Evolutionary conservation across 1,140 invertebrate genomes (phyloP), one percentile per base, ranked within the genome.

Genomic region (Temnothorax curvispinosus): DNA sequence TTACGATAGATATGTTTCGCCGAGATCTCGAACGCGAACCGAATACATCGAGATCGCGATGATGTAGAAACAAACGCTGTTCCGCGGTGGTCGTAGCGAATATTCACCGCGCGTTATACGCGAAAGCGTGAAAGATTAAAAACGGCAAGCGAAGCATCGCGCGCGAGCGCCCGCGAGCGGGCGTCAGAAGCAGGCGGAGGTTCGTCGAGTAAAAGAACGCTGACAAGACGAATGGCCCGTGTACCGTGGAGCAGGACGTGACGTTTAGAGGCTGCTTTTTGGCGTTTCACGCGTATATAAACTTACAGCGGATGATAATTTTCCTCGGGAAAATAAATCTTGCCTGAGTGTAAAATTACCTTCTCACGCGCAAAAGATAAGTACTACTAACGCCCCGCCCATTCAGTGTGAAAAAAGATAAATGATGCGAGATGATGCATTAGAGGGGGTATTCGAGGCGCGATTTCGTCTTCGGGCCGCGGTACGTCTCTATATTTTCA

Each of bases 261-360:
- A 84, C 80, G 80, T 84, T 84, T 75, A 62, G 56, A 75, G 69
- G 80, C 69, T 75, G 69, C 80, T 62, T 84, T 50, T 75, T 58
- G 80, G 80, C 69, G 54, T 60, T 75, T 75, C 27, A 21, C 27
- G 54, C 80, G 38, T 74, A 75, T 21, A 82, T 72, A 75, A 62
- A 75, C 69, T 74, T 60, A 74, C 80, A 47, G 41, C 69, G 69
- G 54, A 84, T 74, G 69, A 84, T 74, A 75, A 84, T 84, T 74
- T 74, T 62, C 44, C 21, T 18, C 2, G 56, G n/a, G 69, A 75
- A 47, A 74, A 84, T 84, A 84, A 74, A 84, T 84, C 56, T 84
- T 35, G 21, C 38, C 78, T 2, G 69, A 47, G 69, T 50, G 38
- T 75, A 84, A 84, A 74, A 84, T 75, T 84, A 82, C 56, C 69